A percentile compares a stretch with the other conserved stretches of the same genome.
Conservation (phyloP, 2,797 vertebrate genomes). For the Podarcis lilfordi region DNA sequence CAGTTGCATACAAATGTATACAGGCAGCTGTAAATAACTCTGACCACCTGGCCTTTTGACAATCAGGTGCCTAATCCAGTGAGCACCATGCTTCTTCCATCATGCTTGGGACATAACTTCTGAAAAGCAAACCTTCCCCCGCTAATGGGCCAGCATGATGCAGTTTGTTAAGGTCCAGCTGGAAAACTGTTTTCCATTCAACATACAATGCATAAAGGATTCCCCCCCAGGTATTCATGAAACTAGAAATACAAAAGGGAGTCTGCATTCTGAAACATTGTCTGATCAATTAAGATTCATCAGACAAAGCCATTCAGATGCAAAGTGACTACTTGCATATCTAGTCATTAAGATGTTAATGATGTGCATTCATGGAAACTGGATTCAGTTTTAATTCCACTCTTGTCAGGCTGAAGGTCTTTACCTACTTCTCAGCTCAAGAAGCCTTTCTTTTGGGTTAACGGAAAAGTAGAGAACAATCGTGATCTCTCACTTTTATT, state of each 20-base stretch:
- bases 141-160: background rate
- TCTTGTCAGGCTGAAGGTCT: background rate
- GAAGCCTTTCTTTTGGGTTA: constrained; percentile 32
- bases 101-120: background rate
- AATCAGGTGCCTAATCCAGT: constrained; percentile 19
- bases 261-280: background rate
- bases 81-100: constrained; percentile 29
- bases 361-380: background rate
- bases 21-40: constrained; percentile 13
- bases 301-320: constrained; percentile 29
- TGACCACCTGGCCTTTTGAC: constrained; percentile 27
- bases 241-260: background rate
- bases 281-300: constrained; percentile 21
- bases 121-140: constrained; percentile 26
- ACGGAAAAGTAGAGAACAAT: constrained; percentile 41
- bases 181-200: constrained; percentile 20
- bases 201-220: constrained; percentile 13
- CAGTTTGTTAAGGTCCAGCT: constrained; percentile 6
- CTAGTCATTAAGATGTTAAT: constrained; percentile 28
- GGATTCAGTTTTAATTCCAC: constrained; percentile 34
- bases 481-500: background rate
- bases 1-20: background rate
- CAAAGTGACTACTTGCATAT: constrained; percentile 4
- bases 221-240: background rate
- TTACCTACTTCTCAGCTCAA: constrained; percentile 37